Conservation (phyloP, 2,888 invertebrate genomes). For the Synergus umbraculus region DNA sequence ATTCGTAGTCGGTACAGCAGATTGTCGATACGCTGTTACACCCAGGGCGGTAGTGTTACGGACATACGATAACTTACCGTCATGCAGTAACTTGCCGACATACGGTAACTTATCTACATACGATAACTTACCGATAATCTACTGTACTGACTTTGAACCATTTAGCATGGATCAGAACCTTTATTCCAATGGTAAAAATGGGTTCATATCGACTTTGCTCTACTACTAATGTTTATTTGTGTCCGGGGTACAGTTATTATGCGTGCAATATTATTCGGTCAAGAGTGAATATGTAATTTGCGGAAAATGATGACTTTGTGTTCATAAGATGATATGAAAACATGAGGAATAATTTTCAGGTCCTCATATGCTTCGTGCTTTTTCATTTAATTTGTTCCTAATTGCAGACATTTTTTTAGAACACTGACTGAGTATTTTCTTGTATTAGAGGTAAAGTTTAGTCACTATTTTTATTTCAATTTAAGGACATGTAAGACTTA, state of each 20-base stretch:
- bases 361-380: not conserved
- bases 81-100: no score
- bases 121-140: no score
- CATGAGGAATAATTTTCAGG: not conserved
- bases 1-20: no score
- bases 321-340: conserved; percentile 12
- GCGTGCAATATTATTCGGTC: conserved; percentile 37
- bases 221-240: not conserved
- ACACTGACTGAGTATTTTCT: not conserved
- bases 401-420: not conserved
- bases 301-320: conserved; percentile 13
- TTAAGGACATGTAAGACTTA: no score
- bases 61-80: no score
- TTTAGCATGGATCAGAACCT: no score
- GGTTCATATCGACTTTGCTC: no score
- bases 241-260: conserved; percentile 25
- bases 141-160: no score
- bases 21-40: no score
- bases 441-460: not conserved
- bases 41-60: no score
- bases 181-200: no score
- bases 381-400: conserved; percentile 17
- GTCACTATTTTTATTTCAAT: not conserved
- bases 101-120: no score
- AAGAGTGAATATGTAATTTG: conserved; percentile 34